Conservation (phyloP, 30 jellyfish, hydroid and myxozoan species). For the Nemopilema nomurai region DNA sequence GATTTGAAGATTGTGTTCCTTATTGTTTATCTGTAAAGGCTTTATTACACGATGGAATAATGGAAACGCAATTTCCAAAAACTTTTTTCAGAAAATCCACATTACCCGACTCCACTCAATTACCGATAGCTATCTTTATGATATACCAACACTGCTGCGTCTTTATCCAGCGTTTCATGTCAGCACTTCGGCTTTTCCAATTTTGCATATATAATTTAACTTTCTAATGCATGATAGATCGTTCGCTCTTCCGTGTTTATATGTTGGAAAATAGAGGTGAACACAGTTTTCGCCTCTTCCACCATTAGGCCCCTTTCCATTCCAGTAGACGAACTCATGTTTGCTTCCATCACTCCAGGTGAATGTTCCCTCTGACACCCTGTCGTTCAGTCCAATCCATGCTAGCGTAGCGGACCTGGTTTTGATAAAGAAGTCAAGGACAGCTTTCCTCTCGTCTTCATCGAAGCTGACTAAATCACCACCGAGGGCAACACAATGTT, state of each 20-base stretch:
- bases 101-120: too few relatives aligned
- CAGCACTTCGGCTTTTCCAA: background rate
- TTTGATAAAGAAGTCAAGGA: background rate
- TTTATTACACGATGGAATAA: too few relatives aligned
- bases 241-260: background rate
- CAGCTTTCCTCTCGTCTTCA: background rate
- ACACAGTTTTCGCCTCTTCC: background rate
- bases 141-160: too few relatives aligned
- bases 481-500: background rate
- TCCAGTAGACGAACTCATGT: background rate
- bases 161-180: background rate
- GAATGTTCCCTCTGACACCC: background rate
- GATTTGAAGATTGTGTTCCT: too few relatives aligned
- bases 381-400: background rate
- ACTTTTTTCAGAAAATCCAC: too few relatives aligned
- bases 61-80: too few relatives aligned
- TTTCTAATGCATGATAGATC: background rate
- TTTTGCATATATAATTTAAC: background rate
- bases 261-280: background rate
- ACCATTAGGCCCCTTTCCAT: background rate
- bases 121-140: too few relatives aligned
- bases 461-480: conserved; percentile 19
- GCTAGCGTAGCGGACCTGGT: background rate
- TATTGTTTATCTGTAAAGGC: too few relatives aligned
- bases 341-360: background rate